These are phyloP conservation scores for Sebastes trivittatus DNA, from an alignment of 2,797 vertebrate genomes.

Conservation along the genomic window DNA sequence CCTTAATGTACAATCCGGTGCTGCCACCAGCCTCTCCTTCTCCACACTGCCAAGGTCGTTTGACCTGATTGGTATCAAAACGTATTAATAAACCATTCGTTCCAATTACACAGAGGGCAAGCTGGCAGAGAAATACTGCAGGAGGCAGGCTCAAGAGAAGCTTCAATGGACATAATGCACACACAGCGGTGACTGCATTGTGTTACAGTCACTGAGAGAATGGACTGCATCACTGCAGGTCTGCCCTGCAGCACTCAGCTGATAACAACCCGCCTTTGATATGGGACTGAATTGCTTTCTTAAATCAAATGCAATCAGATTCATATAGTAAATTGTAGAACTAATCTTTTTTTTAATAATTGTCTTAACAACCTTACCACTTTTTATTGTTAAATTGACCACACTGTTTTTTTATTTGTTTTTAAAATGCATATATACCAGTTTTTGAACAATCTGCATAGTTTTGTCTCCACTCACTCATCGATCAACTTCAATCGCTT, in stretches of 20 bases:
- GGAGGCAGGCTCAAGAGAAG: constrained; percentile 4
- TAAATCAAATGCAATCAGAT: background rate
- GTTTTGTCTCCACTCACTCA: too few species aligned
- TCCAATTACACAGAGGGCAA: constrained; percentile 60
- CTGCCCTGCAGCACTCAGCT: background rate
- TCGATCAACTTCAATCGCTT: too few species aligned
- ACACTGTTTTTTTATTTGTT: too few species aligned
- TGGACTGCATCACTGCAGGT: background rate
- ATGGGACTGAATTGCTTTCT: background rate
- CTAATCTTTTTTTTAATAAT: too few species aligned
- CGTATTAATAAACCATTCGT: constrained; percentile 75
- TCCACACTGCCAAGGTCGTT: constrained; percentile 72
- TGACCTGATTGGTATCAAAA: constrained; percentile 72
- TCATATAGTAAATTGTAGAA: too few species aligned
- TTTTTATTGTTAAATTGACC: too few species aligned
- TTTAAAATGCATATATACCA: too few species aligned
- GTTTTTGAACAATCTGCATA: too few species aligned
- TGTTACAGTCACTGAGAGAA: background rate
- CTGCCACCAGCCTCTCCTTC: constrained; percentile 24
- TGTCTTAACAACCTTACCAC: too few species aligned
- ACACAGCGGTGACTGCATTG: background rate
- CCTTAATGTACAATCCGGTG: constrained; percentile 58
- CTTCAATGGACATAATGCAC: constrained; percentile 20
- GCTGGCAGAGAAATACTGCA: constrained; percentile 46
- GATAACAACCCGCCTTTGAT: background rate